Conservation (phyloP, 1,140 invertebrate species). For the Saxidomus purpurata region DNA sequence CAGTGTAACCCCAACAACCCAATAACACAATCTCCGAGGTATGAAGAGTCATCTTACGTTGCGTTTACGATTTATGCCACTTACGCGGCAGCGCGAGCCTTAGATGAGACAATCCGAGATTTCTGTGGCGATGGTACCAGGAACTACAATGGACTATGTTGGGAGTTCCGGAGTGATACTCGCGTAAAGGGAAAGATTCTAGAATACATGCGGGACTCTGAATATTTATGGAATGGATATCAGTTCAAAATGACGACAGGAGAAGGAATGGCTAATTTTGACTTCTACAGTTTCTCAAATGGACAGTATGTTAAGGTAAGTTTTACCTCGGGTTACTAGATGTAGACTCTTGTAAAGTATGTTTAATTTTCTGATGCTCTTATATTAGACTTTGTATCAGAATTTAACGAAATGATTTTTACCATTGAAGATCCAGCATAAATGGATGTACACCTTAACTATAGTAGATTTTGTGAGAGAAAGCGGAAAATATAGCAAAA, state of each 20-base stretch:
- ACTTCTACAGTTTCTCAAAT: slow-evolving; percentile 68
- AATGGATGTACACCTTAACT: no score
- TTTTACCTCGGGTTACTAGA: no score
- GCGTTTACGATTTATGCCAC: slow-evolving; percentile 77
- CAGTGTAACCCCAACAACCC: slow-evolving; percentile 64
- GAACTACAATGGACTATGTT: slow-evolving; percentile 76
- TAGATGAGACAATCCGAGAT: slow-evolving; percentile 72
- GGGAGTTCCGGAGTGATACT: slow-evolving; percentile 67
- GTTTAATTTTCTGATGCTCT: no score
- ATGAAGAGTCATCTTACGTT: slow-evolving; percentile 59
- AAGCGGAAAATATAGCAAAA: no score
- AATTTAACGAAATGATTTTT: no score
- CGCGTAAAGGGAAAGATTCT: slow-evolving; percentile 65
- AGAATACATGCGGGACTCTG: slow-evolving; percentile 69
- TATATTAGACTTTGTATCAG: no score
- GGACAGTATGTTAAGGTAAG: slow-evolving; percentile 57
- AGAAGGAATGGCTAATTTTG: slow-evolving; percentile 71
- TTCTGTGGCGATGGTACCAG: slow-evolving; percentile 69
- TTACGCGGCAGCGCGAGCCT: slow-evolving; percentile 71
- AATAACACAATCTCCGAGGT: slow-evolving; percentile 68
- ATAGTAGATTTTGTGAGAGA: no score
- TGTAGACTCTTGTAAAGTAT: no score
- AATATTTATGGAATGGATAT: slow-evolving; percentile 54
- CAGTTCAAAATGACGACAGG: slow-evolving; percentile 75
- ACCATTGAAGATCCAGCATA: no score